Evolutionary conservation across 2,888 invertebrate genomes (phyloP), one percentile per base, ranked within the genome.

Genomic region (Ariolimax columbianus): DNA sequence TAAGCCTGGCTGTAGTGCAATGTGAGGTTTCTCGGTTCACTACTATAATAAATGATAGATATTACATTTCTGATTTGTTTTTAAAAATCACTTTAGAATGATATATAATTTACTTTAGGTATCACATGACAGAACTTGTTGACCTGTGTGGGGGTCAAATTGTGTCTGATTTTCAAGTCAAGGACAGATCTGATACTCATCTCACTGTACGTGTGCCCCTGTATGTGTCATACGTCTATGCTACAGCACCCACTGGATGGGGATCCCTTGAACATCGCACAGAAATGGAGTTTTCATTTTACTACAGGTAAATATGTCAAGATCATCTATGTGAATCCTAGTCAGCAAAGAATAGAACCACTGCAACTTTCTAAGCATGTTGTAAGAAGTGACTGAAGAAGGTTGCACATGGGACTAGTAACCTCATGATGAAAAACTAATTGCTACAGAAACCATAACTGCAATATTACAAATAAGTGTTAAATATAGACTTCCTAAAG

Each of bases 261-360:
- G 92, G 93, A 6, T 92, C 94, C 6, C 87, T 94, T n/a, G 94
- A 94, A 84, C 94, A 94, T 85, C 90, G 92, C 33, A 94, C 94
- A n/a, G 93, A 94, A 88, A 91, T 94, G 90, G 94, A 94, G 86
- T 92, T 94, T 70, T 94, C 94, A 6, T 94, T 95, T 87, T 93
- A 92, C 88, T 84, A 84, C 55, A 84, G 77, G 84, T 84, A 63
- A n/a, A n/a, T 17, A 19, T 36, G 7, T 70, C 7, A 14, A 70
- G 0, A 47, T 17, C 30, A 14, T 36, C 19, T n/a, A 38, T 26
- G 2, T 7, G 6, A 72, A 40, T 7, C 36, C 4, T 33, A 38
- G 17, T 55, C 19, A 55, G 3, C 17, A 55, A 3, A 47, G 17
- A 7, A 47, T 47, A 47, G 17, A n/a, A n/a, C 19, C n/a, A n/a